Percentiles rank a stretch among this genome's conserved stretches.
Evolutionary conservation across 1,140 invertebrate species (phyloP).

Genomic region (Himalopsyche phryganea): DNA sequence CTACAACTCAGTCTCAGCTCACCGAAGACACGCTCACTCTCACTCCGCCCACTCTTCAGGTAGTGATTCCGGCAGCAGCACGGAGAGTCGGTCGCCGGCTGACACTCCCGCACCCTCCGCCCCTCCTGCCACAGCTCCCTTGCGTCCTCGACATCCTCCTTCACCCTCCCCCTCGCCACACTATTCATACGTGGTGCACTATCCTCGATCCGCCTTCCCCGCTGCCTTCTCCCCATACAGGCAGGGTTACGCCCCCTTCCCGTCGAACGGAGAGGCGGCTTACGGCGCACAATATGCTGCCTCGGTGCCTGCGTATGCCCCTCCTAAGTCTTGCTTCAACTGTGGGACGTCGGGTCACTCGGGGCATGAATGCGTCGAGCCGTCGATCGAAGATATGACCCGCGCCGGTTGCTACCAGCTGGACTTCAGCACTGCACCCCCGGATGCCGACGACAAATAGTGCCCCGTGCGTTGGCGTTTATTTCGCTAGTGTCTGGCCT

Average conservation of each 20-base stretch:
- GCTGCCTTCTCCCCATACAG: constrained; percentile 12
- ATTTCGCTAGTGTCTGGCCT: not conserved
- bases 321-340: constrained; percentile 66
- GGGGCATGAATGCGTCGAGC: constrained; percentile 80
- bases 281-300: constrained; percentile 43
- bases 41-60: constrained; percentile 50
- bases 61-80: constrained; percentile 57
- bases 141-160: constrained; percentile 52
- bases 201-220: constrained; percentile 44
- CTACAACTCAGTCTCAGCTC: constrained; percentile 38
- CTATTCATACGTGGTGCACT: constrained; percentile 20
- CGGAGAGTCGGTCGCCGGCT: constrained; percentile 55
- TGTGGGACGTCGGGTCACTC: constrained; percentile 73
- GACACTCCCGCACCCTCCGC: constrained; percentile 59
- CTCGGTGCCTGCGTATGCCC: constrained; percentile 53
- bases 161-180: constrained; percentile 45
- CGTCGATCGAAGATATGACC: constrained; percentile 84
- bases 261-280: constrained; percentile 25
- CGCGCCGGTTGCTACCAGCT: constrained; percentile 61
- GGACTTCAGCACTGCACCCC: constrained; percentile 54
- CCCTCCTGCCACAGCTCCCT: constrained; percentile 45
- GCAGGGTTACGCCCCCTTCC: constrained; percentile 33
- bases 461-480: constrained; percentile 1
- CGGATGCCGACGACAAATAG: constrained; percentile 47
- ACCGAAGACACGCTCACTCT: not conserved